Base-by-base conservation (phyloP, 30 jellyfish, hydroid and myxozoan genomes). In the Pseudorhiza aurosa region DNA sequence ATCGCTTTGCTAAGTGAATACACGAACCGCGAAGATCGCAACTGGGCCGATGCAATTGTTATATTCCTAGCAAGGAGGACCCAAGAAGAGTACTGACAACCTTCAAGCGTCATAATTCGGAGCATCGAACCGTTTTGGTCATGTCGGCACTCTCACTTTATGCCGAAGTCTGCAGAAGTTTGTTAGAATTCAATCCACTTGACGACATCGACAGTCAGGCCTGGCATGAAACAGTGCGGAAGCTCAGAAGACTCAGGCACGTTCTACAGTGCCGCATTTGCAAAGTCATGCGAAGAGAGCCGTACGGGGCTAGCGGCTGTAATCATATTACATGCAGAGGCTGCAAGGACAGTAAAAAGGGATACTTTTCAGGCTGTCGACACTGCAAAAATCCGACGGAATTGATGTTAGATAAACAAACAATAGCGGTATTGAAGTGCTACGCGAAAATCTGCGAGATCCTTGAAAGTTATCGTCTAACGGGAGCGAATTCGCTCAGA, bases 391-490 rank as follows among this genome's bases (percentile, higher is more conserved):
- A 43, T 57, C 45, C 64, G 26, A 84, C 79, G 28, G 77, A 40
- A 24, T 78, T 90, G 15, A 64, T 2, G 29, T 58, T 18, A 26
- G 96, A 90, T 64, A 46, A 43, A 30, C 90, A 83, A 37, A 65
- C 75, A 57, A 60, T 18, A 5, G 77, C 68, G 15, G 86, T 90
- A 12, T 24, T 90, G 74, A 81, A 77, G 36, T 83, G 88, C 55
- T 90, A 82, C 60, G 88, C 83, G 22, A 82, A 90, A 65, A 45
- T 90, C 26, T 90, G 97, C 87, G 96, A 91, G 80, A 63, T 90
- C 22, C 47, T 88, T 72, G 64, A 65, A 26, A 62, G 72, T 71
- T 73, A 65, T 35, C 81, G 65, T 36, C 59, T 68, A 3, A 50
- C 82, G 56, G 90, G 87, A 25, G 9, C 14, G 32, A 65, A 46